Evolutionary conservation across 2,888 invertebrate species (phyloP).

Genomic region (Drosophila prostipennis): DNA sequence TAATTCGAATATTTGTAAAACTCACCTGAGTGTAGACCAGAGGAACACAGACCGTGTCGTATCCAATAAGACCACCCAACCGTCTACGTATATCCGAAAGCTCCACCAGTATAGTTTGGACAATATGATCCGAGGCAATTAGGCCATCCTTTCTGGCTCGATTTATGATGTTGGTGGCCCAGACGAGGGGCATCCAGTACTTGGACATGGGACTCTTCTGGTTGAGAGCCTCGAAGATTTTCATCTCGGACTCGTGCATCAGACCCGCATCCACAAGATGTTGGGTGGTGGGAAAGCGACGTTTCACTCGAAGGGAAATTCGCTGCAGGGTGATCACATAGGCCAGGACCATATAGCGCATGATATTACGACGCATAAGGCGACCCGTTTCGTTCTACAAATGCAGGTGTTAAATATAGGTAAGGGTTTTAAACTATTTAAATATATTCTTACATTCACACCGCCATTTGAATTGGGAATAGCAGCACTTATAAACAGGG

Average conservation of each 20-base stretch:
- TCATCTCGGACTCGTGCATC: slow-evolving; percentile 95
- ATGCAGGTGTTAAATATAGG: neutral
- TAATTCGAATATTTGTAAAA: too few species aligned
- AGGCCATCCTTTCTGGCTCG: slow-evolving; percentile 93
- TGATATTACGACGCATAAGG: slow-evolving; percentile 94
- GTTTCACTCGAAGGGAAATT: slow-evolving; percentile 93
- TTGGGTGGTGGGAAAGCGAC: slow-evolving; percentile 94
- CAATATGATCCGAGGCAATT: slow-evolving; percentile 95
- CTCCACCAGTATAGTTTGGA: slow-evolving; percentile 94
- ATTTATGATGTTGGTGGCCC: slow-evolving; percentile 96
- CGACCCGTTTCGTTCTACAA: slow-evolving; percentile 93
- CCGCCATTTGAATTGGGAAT: slow-evolving; percentile 90
- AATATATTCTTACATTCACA: slow-evolving; percentile 70
- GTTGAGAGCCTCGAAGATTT: slow-evolving; percentile 95
- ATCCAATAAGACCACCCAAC: slow-evolving; percentile 93
- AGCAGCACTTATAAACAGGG: slow-evolving; percentile 95
- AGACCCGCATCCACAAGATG: slow-evolving; percentile 96
- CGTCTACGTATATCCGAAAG: slow-evolving; percentile 94
- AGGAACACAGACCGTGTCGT: slow-evolving; percentile 96
- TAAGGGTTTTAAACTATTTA: neutral
- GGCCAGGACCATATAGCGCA: slow-evolving; percentile 94
- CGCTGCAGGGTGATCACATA: slow-evolving; percentile 95
- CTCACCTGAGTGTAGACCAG: slow-evolving; percentile 93
- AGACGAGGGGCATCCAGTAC: slow-evolving; percentile 97
- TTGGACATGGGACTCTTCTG: slow-evolving; percentile 95